Conservation (phyloP, 2,113 vertebrate genomes). For the Brevimyrus niger region DNA sequence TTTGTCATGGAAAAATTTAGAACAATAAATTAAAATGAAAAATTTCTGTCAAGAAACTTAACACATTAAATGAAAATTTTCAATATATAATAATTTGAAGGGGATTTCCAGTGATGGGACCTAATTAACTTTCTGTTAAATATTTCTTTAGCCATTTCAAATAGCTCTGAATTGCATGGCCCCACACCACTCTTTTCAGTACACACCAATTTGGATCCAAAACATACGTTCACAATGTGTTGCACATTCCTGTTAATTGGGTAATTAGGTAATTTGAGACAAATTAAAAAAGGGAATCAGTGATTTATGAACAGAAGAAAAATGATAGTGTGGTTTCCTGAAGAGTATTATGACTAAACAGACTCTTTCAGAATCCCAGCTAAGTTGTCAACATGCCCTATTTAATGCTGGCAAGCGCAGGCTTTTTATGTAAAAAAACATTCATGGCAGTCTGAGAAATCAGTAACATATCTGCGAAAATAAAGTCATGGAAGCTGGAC, state of each 20-base stretch:
- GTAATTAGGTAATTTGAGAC: background rate
- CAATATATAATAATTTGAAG: background rate
- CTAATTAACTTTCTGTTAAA: background rate
- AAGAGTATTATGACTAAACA: background rate
- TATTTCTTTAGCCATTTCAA: background rate
- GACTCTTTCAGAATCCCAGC: background rate
- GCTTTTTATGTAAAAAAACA: background rate
- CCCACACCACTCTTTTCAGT: background rate
- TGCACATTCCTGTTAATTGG: background rate
- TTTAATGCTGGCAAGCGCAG: background rate
- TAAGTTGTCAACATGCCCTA: background rate
- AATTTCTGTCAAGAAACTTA: background rate
- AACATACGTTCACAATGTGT: background rate
- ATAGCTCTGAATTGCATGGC: background rate
- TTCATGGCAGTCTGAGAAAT: background rate
- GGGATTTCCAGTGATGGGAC: background rate
- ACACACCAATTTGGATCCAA: background rate
- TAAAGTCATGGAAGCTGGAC: background rate
- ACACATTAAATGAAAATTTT: background rate
- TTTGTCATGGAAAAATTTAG: background rate
- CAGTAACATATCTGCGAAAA: background rate
- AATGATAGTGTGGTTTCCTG: slow-evolving; percentile 3
- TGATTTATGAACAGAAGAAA: background rate
- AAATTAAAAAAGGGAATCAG: background rate
- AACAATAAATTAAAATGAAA: background rate